A percentile compares a stretch with the other conserved stretches of the same genome.
These are phyloP conservation scores for Micrasema longulum DNA, from an alignment of 1,140 invertebrate species.

Conservation along the genomic window DNA sequence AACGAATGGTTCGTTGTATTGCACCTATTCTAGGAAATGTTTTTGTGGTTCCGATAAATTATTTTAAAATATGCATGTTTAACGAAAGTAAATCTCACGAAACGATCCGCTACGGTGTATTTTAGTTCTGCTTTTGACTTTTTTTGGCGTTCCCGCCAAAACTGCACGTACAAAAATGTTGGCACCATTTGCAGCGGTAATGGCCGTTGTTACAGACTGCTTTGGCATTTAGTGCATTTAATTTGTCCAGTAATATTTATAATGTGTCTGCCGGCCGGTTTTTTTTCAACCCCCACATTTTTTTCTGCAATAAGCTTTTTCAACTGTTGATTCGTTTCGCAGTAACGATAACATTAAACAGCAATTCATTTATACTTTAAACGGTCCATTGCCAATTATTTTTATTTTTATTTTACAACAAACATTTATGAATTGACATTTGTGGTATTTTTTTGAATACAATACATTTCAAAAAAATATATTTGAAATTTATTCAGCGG, in stretches of 20 bases:
- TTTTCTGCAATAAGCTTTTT: background rate
- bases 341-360: too few relatives aligned
- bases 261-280: conserved; percentile 9
- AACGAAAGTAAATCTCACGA: conserved; percentile 40
- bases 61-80: conserved; percentile 35
- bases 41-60: conserved; percentile 27
- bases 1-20: conserved; percentile 19
- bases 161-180: conserved; percentile 40
- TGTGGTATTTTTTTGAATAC: too few relatives aligned
- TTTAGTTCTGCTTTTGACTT: conserved; percentile 35
- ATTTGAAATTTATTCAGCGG: too few relatives aligned
- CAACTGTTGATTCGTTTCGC: too few relatives aligned
- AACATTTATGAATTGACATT: too few relatives aligned
- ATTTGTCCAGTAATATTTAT: conserved; percentile 39
- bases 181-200: conserved; percentile 39
- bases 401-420: too few relatives aligned
- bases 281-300: background rate
- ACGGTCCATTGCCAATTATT: too few relatives aligned
- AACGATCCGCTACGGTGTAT: conserved; percentile 40
- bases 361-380: too few relatives aligned
- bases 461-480: too few relatives aligned
- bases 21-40: conserved; percentile 38
- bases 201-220: conserved; percentile 16
- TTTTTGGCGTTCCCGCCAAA: conserved; percentile 28
- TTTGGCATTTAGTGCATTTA: conserved; percentile 37